A percentile compares a stretch with the other conserved stretches of the same genome.
Evolutionary conservation across 1,140 invertebrate species (phyloP).

Genomic region (Stegodyphus dumicola): DNA sequence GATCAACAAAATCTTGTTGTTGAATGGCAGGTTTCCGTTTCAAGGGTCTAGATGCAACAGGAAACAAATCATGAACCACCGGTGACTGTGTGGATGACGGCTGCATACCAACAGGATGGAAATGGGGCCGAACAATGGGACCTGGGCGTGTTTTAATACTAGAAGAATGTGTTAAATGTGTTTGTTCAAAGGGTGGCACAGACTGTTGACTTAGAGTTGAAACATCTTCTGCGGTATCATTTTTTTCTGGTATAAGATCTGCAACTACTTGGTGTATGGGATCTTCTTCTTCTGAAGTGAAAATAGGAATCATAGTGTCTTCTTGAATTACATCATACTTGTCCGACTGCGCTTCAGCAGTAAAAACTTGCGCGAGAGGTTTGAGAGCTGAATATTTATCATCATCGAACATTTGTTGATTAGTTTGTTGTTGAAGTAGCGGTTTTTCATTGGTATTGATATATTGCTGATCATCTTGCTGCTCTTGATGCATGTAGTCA

Average conservation of each 20-base stretch:
- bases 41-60: slow-evolving; percentile 38
- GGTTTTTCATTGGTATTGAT: neutral
- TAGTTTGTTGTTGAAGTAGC: neutral
- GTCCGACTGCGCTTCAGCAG: slow-evolving; percentile 2
- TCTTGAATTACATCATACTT: neutral
- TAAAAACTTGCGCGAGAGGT: slow-evolving; percentile 29
- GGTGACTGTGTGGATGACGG: neutral
- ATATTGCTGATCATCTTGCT: too few species aligned
- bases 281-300: slow-evolving; percentile 4
- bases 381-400: slow-evolving; percentile 36
- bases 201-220: neutral
- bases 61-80: slow-evolving; percentile 29
- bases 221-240: slow-evolving; percentile 1
- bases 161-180: neutral
- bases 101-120: neutral
- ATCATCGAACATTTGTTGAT: slow-evolving; percentile 10
- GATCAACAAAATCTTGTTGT: slow-evolving; percentile 25
- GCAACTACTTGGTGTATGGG: slow-evolving; percentile 4
- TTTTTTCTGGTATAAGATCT: neutral
- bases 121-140: slow-evolving; percentile 22
- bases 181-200: neutral
- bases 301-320: neutral
- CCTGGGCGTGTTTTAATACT: slow-evolving; percentile 36
- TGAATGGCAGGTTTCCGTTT: slow-evolving; percentile 26
- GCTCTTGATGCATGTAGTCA: too few species aligned